phyloP scores from a whole-genome alignment of 2,113 vertebrate genomes.

The Miniopterus natalensis region DNA sequence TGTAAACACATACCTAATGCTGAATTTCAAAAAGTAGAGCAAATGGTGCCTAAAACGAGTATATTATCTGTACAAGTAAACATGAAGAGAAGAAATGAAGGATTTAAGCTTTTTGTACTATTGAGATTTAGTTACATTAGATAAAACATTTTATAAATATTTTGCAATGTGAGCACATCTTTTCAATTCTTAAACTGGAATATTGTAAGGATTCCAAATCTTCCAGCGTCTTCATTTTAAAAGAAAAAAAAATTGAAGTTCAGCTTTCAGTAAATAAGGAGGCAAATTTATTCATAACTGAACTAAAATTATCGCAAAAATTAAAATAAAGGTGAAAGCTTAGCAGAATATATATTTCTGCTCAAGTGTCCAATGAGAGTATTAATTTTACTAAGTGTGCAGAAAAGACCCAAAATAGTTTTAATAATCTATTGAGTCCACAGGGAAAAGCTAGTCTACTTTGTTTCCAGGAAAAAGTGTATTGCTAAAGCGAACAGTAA shows the following conservation, averaged over 20 bases:
- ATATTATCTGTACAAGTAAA: constrained; percentile 38
- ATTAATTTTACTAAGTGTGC: background rate
- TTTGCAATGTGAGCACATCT: constrained; percentile 45
- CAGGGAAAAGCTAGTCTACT: constrained; percentile 12
- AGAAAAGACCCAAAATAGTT: constrained; percentile 8
- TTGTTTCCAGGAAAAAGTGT: constrained; percentile 5
- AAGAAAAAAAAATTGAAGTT: background rate
- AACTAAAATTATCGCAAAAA: constrained; percentile 45
- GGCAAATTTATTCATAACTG: constrained; percentile 27
- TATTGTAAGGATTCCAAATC: constrained; percentile 57
- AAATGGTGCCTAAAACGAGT: constrained; percentile 40
- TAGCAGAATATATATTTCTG: background rate
- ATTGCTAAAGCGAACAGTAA: background rate
- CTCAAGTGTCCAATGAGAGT: background rate
- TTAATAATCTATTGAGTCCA: background rate
- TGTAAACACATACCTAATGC: constrained; percentile 36
- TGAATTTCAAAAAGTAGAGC: constrained; percentile 62
- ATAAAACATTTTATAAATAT: constrained; percentile 79
- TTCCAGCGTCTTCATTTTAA: constrained; percentile 54
- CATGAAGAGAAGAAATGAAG: constrained; percentile 55
- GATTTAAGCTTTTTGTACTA: constrained; percentile 69
- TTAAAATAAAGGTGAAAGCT: constrained; percentile 37
- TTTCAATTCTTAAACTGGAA: constrained; percentile 58
- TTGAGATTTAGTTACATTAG: constrained; percentile 78
- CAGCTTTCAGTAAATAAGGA: constrained; percentile 56